Evolutionary conservation across 2,888 invertebrate genomes (phyloP).

Genomic region (Agonopterix alstromeriana): DNA sequence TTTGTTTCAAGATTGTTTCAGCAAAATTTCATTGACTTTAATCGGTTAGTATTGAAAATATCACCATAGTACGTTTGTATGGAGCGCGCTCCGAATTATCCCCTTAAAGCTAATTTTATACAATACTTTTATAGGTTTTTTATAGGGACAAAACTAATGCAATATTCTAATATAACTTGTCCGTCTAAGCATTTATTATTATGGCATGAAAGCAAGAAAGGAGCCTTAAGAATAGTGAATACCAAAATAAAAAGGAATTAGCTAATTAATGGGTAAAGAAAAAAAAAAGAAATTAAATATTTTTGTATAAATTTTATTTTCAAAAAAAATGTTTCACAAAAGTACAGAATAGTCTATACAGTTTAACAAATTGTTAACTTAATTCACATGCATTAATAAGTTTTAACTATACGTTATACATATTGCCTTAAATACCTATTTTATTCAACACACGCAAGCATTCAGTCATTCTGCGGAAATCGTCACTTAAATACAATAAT

Average conservation of each 20-base stretch:
- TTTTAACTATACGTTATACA: constrained; percentile 19
- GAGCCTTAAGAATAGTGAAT: background rate
- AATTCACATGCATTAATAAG: constrained; percentile 22
- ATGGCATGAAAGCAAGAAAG: no score
- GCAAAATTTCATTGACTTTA: no score
- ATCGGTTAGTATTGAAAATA: no score
- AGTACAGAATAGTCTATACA: constrained; percentile 39
- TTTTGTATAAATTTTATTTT: constrained; percentile 59
- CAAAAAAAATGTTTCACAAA: constrained; percentile 56
- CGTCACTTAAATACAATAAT: constrained; percentile 1
- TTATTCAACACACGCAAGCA: constrained; percentile 10
- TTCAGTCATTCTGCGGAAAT: constrained; percentile 7
- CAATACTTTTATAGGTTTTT: no score
- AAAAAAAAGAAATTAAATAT: constrained; percentile 1
- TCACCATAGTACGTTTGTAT: no score
- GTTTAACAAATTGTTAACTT: constrained; percentile 35
- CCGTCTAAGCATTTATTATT: no score
- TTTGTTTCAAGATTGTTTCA: no score
- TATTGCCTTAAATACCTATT: constrained; percentile 19
- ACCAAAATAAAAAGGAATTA: background rate
- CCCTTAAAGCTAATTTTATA: no score
- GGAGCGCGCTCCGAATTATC: no score
- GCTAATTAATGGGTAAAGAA: background rate
- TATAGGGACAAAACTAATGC: no score
- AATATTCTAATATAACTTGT: no score